Evolutionary conservation across 2,888 invertebrate genomes (phyloP), one percentile per base, ranked within the genome.

Genomic region (Lordiphosa fenestrarum): DNA sequence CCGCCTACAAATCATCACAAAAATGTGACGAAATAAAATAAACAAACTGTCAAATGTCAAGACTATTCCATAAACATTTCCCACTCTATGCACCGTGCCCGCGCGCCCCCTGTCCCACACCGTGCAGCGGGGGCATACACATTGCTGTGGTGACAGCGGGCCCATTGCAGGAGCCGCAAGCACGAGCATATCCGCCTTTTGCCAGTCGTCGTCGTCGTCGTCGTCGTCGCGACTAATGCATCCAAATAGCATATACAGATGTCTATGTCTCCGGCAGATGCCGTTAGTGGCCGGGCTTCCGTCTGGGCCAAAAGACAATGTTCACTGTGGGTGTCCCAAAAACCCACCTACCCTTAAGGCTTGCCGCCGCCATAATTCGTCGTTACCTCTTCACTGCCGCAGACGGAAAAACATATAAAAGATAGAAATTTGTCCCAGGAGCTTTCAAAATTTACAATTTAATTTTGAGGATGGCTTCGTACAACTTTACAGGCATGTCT

Each of bases 21-120:
- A 78, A 75, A 85, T 80, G 86, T 86, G 86, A 86, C 85, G 84
- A 87, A 86, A 84, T 86, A 84, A 85, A 86, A 87, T 87, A 87
- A 87, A 87, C 87, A 87, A 82, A 73, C 86, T 86, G 87, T 84
- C 86, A 86, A 86, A 78, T 78, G 78, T 78, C 78, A 83, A 86
- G 84, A 81, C 78, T 71, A 71, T 81, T 84, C 81, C 84, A 86
- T 85, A 81, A 86, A 78, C 78, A 78, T 70, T 71, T 66, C 63
- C 59, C 63, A 61, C 66, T 66, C 64, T 63, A 21, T 50, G 10
- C 46, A 23, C 1, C 15, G 15, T 15, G 15, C 15, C 15, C 15
- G 15, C 15, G 1, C 15, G 15, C 15, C 15, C 15, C 15, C 21
- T 23, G 30, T 13, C 39, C n/a, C 23, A 21, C 33, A 15, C 19